Evolutionary conservation across 2,113 vertebrate species (phyloP).

Genomic region (Plestiodon gilberti): DNA sequence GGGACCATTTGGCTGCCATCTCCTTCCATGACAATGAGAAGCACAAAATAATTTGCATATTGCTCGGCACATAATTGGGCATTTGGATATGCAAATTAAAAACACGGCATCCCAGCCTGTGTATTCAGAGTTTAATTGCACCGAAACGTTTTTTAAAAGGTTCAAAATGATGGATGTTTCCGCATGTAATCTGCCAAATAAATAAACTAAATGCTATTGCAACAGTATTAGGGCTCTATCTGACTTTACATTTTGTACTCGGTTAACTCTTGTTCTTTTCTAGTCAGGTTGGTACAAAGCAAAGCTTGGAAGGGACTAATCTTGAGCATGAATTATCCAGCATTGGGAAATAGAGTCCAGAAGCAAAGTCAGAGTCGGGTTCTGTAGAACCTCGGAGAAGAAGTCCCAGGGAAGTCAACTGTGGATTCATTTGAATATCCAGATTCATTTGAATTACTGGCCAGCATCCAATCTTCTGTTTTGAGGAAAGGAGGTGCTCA

Average conservation of each 20-base stretch:
- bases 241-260: background rate
- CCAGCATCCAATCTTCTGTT: too few species aligned
- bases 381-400: background rate
- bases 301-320: background rate
- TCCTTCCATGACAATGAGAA: slow-evolving; percentile 31
- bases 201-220: slow-evolving; percentile 36
- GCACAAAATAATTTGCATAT: slow-evolving; percentile 44
- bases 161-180: slow-evolving; percentile 30
- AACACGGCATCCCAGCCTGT: slow-evolving; percentile 4
- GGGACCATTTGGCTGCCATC: slow-evolving; percentile 17
- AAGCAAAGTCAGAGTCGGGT: background rate
- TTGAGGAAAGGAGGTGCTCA: too few species aligned
- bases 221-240: background rate
- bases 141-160: slow-evolving; percentile 33
- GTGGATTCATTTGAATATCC: too few species aligned
- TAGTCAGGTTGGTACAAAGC: background rate
- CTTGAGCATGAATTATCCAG: background rate
- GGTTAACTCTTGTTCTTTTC: background rate
- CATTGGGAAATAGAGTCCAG: background rate
- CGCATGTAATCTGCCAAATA: slow-evolving; percentile 13
- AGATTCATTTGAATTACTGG: too few species aligned
- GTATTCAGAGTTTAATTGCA: slow-evolving; percentile 45
- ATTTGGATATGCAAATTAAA: slow-evolving; percentile 41
- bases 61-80: slow-evolving; percentile 34
- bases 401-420: background rate